These are phyloP conservation scores for Thunnus albacares DNA, from an alignment of 2,797 vertebrate species.

Conservation along the genomic window DNA sequence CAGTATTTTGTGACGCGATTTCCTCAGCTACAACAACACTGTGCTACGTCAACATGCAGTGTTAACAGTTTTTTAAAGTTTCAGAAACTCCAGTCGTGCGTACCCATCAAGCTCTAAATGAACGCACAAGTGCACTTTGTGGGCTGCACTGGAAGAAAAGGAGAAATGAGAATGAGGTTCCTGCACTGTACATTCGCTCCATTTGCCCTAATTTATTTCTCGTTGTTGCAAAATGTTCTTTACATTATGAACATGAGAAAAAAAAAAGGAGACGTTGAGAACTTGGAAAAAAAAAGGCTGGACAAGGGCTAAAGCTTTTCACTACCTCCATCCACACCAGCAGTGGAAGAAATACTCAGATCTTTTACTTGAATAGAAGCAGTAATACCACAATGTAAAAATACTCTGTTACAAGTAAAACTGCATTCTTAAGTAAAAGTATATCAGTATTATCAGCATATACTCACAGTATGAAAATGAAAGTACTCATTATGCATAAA, in stretches of 20 bases:
- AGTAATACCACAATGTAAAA: background rate
- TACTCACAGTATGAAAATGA: background rate
- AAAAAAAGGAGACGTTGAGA: background rate
- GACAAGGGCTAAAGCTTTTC: background rate
- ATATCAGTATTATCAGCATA: background rate
- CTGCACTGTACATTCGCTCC: background rate
- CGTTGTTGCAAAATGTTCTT: background rate
- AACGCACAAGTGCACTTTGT: constrained; percentile 41
- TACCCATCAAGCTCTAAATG: constrained; percentile 10
- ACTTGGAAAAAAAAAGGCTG: background rate
- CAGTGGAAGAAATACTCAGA: no score
- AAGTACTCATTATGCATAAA: background rate
- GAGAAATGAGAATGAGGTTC: constrained; percentile 2
- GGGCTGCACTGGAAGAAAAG: constrained; percentile 6
- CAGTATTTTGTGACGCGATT: constrained; percentile 6
- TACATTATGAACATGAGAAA: background rate
- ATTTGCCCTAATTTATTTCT: background rate
- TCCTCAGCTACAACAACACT: constrained; percentile 9
- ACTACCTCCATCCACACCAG: background rate
- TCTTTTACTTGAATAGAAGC: background rate
- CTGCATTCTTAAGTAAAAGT: background rate
- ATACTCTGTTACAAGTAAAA: background rate
- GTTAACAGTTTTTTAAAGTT: constrained; percentile 4
- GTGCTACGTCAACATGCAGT: background rate
- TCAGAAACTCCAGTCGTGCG: background rate